Evolutionary conservation across 2,888 invertebrate species (phyloP).

Genomic region (Napeogenes inachia): DNA sequence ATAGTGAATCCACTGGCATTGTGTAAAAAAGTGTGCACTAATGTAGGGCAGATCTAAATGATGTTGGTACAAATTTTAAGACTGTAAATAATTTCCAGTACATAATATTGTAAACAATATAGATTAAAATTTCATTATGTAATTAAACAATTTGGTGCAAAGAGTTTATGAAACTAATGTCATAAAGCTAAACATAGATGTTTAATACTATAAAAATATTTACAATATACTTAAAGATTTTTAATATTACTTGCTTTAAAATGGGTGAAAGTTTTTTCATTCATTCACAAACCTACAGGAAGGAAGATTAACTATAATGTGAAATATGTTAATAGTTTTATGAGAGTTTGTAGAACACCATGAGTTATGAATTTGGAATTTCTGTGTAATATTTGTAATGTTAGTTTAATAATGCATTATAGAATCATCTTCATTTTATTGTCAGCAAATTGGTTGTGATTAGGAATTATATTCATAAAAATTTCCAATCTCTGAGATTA

Average conservation of each 20-base stretch:
- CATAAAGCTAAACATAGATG: slow-evolving; percentile 3
- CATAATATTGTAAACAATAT: slow-evolving; percentile 31
- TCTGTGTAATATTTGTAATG: background rate
- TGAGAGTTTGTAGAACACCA: background rate
- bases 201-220: slow-evolving; percentile 3
- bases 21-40: slow-evolving; percentile 53
- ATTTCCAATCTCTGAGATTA: background rate
- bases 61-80: slow-evolving; percentile 71
- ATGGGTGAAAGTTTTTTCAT: slow-evolving; percentile 5
- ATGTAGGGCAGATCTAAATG: slow-evolving; percentile 52
- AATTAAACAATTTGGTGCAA: slow-evolving; percentile 27
- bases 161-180: slow-evolving; percentile 19
- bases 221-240: slow-evolving; percentile 10
- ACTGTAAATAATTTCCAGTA: slow-evolving; percentile 58
- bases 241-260: slow-evolving; percentile 5
- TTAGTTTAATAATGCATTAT: slow-evolving; percentile 3
- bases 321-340: slow-evolving; percentile 1
- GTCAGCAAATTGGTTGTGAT: too few relatives aligned
- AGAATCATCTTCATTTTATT: background rate
- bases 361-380: background rate
- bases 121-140: slow-evolving; percentile 28
- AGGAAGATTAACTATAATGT: background rate
- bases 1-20: slow-evolving; percentile 54
- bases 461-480: too few relatives aligned
- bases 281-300: slow-evolving; percentile 2